Conservation (phyloP, 2,113 vertebrate species). For the Clinocottus analis region DNA sequence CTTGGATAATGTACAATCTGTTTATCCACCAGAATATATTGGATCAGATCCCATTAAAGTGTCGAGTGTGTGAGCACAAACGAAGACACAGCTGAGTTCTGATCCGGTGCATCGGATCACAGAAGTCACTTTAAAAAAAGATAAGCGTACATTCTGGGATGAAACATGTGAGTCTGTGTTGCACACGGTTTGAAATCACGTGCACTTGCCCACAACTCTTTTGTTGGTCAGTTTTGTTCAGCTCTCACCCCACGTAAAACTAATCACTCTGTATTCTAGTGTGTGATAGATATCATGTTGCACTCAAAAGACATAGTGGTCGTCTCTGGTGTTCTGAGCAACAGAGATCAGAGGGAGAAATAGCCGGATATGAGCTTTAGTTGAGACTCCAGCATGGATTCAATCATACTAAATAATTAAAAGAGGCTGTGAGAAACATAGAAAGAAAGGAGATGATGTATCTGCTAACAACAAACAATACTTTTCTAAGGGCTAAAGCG, state of each 20-base stretch:
- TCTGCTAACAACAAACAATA: not conserved
- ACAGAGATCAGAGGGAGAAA: conserved; percentile 13
- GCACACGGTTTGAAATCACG: no score
- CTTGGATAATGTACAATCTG: no score
- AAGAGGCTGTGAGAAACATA: conserved; percentile 29
- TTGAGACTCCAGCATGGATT: conserved; percentile 9
- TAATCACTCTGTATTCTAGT: not conserved
- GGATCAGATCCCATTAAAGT: no score
- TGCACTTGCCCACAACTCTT: no score
- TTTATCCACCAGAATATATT: no score
- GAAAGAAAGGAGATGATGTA: not conserved
- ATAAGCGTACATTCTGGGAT: no score
- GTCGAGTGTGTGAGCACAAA: no score
- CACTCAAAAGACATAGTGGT: conserved; percentile 23
- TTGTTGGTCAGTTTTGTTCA: no score
- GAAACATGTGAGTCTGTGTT: no score
- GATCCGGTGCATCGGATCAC: no score
- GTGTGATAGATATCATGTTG: conserved; percentile 36
- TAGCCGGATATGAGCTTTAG: not conserved
- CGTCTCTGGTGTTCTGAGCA: not conserved
- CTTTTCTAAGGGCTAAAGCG: not conserved
- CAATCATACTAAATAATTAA: conserved; percentile 51
- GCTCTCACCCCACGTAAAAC: not conserved
- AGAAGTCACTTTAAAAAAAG: no score
- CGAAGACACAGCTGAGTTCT: no score